A percentile compares a stretch with the other conserved stretches of the same genome.
These are phyloP conservation scores for Lathronympha strigana DNA, from an alignment of 2,888 invertebrate genomes.

Conservation along the genomic window DNA sequence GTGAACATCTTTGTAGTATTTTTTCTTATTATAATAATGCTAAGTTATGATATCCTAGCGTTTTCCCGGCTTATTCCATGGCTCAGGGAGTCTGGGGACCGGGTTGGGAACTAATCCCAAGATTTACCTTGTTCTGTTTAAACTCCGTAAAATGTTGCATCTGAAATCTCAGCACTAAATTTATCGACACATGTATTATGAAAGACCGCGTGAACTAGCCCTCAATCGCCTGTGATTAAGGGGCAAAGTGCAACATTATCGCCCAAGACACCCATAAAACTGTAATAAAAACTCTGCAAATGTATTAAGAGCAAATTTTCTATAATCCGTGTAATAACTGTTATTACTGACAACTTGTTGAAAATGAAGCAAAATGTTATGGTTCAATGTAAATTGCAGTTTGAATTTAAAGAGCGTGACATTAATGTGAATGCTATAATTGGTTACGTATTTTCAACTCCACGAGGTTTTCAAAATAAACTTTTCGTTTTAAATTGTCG, in stretches of 20 bases:
- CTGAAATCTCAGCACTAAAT: slow-evolving; percentile 15
- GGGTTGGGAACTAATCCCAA: no score
- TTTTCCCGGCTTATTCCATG: no score
- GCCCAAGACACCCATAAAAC: slow-evolving; percentile 35
- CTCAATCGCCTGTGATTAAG: slow-evolving; percentile 34
- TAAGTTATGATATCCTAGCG: no score
- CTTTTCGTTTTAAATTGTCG: no score
- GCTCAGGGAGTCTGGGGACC: no score
- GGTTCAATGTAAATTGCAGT: neutral
- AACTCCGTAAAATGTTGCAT: slow-evolving; percentile 16
- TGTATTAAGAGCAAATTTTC: slow-evolving; percentile 38
- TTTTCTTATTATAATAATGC: no score
- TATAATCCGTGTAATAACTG: slow-evolving; percentile 36
- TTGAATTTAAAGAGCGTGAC: neutral
- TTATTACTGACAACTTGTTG: slow-evolving; percentile 32
- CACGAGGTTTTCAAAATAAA: neutral
- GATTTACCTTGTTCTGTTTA: neutral
- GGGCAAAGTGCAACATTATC: slow-evolving; percentile 35
- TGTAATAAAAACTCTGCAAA: slow-evolving; percentile 35
- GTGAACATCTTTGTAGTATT: no score
- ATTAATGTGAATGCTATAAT: neutral
- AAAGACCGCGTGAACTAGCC: slow-evolving; percentile 28
- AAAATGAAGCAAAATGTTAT: slow-evolving; percentile 20
- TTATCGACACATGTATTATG: slow-evolving; percentile 24
- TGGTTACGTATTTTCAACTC: neutral